These are phyloP conservation scores for Amblyopsis hoosieri DNA, from an alignment of 2,797 vertebrate genomes.

Conservation along the genomic window DNA sequence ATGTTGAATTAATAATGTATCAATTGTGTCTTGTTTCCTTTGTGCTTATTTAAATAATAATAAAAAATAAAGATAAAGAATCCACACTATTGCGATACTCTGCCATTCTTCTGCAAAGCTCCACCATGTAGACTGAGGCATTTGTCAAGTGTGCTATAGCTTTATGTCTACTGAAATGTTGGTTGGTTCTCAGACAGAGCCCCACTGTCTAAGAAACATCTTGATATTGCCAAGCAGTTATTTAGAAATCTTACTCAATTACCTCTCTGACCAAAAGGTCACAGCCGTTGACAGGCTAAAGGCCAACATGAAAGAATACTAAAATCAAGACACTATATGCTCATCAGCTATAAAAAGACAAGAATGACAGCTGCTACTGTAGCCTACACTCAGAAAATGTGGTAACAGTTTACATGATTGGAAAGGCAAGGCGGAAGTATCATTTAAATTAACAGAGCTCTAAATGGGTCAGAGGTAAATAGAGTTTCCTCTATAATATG, in stretches of 20 bases:
- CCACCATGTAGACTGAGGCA: not conserved
- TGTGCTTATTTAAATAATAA: no score
- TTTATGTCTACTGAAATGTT: slow-evolving; percentile 31
- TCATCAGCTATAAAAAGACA: slow-evolving; percentile 36
- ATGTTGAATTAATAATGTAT: no score
- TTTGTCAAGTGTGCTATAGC: slow-evolving; percentile 22
- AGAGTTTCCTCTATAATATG: slow-evolving; percentile 53
- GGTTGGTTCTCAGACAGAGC: slow-evolving; percentile 59
- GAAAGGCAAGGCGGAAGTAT: not conserved
- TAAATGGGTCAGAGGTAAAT: slow-evolving; percentile 50
- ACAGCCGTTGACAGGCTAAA: slow-evolving; percentile 25
- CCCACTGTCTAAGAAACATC: slow-evolving; percentile 14
- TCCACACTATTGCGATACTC: no score
- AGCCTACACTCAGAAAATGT: slow-evolving; percentile 5
- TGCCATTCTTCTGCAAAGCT: no score
- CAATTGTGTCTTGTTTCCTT: no score
- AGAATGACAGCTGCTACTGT: slow-evolving; percentile 1
- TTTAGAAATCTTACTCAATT: slow-evolving; percentile 47
- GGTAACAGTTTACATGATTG: slow-evolving; percentile 2
- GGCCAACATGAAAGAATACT: slow-evolving; percentile 44
- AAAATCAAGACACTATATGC: slow-evolving; percentile 52
- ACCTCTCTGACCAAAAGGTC: slow-evolving; percentile 41
- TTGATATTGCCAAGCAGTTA: slow-evolving; percentile 38
- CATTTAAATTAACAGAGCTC: slow-evolving; percentile 4
- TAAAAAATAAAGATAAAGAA: no score